These are phyloP conservation scores for Ophion ellenae DNA, from an alignment of 2,888 invertebrate genomes.

Conservation along the genomic window DNA sequence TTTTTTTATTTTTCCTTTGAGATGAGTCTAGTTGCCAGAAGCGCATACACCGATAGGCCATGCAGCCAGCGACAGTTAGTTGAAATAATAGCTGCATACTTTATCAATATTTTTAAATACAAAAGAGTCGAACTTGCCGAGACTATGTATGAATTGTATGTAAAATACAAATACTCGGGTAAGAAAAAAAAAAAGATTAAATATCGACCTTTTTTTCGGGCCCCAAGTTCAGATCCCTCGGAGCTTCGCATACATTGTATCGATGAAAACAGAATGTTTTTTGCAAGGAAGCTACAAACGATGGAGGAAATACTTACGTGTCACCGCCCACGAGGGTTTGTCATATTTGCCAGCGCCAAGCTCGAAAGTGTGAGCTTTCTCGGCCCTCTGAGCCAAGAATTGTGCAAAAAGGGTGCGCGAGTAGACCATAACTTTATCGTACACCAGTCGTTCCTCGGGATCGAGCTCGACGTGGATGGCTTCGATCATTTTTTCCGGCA, in stretches of 20 bases:
- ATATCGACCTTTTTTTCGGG: too few relatives aligned
- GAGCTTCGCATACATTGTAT: neutral
- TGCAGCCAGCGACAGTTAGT: too few relatives aligned
- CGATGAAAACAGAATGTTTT: neutral
- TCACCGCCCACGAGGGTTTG: conserved; percentile 37
- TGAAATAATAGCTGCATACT: too few relatives aligned
- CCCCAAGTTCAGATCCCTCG: neutral
- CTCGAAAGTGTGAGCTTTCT: conserved; percentile 85
- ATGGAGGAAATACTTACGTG: conserved; percentile 31
- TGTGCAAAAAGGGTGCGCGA: conserved; percentile 91
- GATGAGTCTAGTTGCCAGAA: too few relatives aligned
- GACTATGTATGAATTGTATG: too few relatives aligned
- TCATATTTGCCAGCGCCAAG: conserved; percentile 66
- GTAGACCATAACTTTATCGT: conserved; percentile 90
- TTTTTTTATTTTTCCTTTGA: too few relatives aligned
- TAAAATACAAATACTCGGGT: too few relatives aligned
- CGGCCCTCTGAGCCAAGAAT: conserved; percentile 90
- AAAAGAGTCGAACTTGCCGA: too few relatives aligned
- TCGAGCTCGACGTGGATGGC: conserved; percentile 87
- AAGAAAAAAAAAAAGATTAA: too few relatives aligned
- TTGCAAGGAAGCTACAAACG: neutral
- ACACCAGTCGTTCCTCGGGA: conserved; percentile 90
- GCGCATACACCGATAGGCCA: too few relatives aligned
- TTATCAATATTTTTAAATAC: too few relatives aligned
- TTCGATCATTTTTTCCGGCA: conserved; percentile 87